Percentiles rank a stretch among this genome's conserved stretches.
Evolutionary conservation across 1,140 invertebrate genomes (phyloP).

Genomic region (Cyrtorhinus lividipennis): DNA sequence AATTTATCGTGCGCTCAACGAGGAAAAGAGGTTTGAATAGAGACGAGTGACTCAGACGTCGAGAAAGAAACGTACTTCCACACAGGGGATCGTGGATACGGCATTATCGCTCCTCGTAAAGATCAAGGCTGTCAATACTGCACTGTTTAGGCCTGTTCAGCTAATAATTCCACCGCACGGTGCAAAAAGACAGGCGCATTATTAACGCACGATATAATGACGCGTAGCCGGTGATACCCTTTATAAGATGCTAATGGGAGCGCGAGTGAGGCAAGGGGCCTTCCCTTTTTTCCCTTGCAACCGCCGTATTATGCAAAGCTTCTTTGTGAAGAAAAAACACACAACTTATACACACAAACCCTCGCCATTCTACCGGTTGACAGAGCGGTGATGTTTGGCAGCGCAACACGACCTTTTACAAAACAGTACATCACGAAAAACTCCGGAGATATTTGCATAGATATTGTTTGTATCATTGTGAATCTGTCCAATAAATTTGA

Average conservation of each 20-base stretch:
- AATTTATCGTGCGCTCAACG: too few relatives aligned
- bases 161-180: too few relatives aligned
- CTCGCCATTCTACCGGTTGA: not conserved
- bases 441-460: conserved; percentile 1
- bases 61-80: too few relatives aligned
- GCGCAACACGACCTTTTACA: conserved; percentile 3
- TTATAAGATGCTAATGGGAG: not conserved
- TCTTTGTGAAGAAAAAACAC: not conserved
- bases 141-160: too few relatives aligned
- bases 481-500: conserved; percentile 11
- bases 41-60: too few relatives aligned
- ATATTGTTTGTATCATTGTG: conserved; percentile 4
- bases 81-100: too few relatives aligned
- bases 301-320: not conserved
- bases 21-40: too few relatives aligned
- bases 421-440: conserved; percentile 3
- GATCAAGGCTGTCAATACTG: too few relatives aligned
- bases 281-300: not conserved
- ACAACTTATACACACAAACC: not conserved
- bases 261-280: not conserved
- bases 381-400: not conserved
- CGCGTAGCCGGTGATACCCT: too few relatives aligned
- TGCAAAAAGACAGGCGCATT: too few relatives aligned
- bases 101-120: too few relatives aligned
- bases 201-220: too few relatives aligned